Conservation (phyloP, 2,888 invertebrate genomes). For the Hipparchia semele region DNA sequence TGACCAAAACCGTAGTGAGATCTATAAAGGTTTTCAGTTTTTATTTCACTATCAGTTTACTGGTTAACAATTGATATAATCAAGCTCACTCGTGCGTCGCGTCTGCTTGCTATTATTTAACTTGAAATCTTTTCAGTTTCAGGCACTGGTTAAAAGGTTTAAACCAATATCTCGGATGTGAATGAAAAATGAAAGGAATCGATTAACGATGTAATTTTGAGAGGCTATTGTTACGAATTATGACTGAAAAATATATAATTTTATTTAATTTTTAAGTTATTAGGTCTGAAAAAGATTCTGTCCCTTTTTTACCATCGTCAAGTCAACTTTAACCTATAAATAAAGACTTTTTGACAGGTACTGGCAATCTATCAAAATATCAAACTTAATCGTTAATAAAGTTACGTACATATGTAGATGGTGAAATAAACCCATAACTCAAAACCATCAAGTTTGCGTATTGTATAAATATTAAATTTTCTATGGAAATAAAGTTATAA, state of each 20-base stretch:
- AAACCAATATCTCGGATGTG: background rate
- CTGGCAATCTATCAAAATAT: too few relatives aligned
- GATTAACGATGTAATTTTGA: background rate
- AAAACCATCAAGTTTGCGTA: too few relatives aligned
- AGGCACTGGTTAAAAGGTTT: background rate
- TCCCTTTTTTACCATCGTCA: too few relatives aligned
- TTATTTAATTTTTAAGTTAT: background rate
- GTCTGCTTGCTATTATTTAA: conserved; percentile 5
- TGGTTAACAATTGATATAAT: conserved; percentile 16
- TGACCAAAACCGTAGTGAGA: conserved; percentile 3
- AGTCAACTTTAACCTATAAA: too few relatives aligned
- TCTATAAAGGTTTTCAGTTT: conserved; percentile 17
- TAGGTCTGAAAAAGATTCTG: too few relatives aligned
- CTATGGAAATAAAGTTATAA: too few relatives aligned
- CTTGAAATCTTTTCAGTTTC: conserved; percentile 1
- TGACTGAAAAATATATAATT: background rate
- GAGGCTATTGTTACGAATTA: too few relatives aligned
- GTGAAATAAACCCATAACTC: too few relatives aligned
- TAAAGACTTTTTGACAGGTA: too few relatives aligned
- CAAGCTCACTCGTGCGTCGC: conserved; percentile 20
- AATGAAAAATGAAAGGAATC: background rate
- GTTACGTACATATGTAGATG: too few relatives aligned
- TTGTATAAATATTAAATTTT: too few relatives aligned
- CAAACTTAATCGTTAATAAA: too few relatives aligned
- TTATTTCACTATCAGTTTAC: background rate